Conservation (phyloP, 2,113 vertebrate species). For the Peromyscus polionotus region DNA sequence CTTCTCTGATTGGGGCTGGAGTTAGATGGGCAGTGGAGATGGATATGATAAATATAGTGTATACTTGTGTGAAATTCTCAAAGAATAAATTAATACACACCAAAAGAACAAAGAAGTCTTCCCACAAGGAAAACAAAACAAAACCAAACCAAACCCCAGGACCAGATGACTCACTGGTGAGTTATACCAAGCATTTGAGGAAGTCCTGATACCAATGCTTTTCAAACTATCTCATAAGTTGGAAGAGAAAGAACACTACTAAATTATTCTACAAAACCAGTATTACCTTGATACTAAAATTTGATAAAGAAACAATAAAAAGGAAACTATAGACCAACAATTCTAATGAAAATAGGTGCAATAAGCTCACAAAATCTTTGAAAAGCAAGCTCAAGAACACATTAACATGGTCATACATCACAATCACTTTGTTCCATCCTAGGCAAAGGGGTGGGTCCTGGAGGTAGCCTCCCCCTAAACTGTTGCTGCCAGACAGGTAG, state of each 20-base stretch:
- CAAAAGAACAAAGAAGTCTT: background rate
- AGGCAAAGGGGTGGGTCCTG: conserved; percentile 35
- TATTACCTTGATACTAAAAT: background rate
- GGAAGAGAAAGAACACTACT: background rate
- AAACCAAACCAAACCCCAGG: background rate
- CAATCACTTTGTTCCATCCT: background rate
- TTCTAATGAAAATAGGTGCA: background rate
- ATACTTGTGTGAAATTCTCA: background rate
- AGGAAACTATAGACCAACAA: background rate
- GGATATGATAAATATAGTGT: background rate
- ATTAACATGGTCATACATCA: background rate
- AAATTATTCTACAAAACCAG: background rate
- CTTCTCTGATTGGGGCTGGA: background rate
- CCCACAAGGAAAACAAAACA: background rate
- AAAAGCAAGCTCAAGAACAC: background rate
- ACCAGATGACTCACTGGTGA: background rate
- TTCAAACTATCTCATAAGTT: background rate
- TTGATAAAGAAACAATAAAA: background rate
- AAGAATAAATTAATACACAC: background rate
- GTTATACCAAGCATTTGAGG: background rate
- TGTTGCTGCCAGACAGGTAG: conserved; percentile 51
- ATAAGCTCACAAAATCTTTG: background rate
- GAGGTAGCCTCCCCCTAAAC: conserved; percentile 30
- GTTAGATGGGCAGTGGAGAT: background rate
- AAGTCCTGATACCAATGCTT: background rate